Evolutionary conservation across 2,888 invertebrate species (phyloP), one percentile per base, ranked within the genome.

Genomic region (Eilema depressum): DNA sequence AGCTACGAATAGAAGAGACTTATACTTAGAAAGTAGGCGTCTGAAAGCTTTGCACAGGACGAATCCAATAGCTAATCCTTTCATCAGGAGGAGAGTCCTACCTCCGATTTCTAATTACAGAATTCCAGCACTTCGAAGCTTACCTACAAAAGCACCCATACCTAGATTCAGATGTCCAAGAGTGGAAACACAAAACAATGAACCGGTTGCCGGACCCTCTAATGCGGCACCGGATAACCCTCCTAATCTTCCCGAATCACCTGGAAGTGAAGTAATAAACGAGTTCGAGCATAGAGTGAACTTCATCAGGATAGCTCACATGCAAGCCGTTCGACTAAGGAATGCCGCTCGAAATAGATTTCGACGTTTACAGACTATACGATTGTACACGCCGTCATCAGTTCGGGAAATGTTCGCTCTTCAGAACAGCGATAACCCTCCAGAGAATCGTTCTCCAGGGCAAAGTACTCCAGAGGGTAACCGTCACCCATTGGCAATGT

Each of bases 351-450:
- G 95, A 65, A 92, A 89, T 65, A 85, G 94, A 61, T 91, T 91
- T 75, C 83, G 95, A 47, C 91, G 94, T 17, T 79, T 94, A 70
- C 95, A 95, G 75, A 93, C 93, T 0, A 93, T 95, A 59, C 90
- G 94, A 4, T 74, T 95, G 37, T 95, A 93, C 70, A 92, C 94
- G 25, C 94, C 95, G 3, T 92, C 94, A 1, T 92, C 94, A 1
- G 92, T 93, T 56, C 87, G 93, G 17, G 94, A 94, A 75, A 93
- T 94, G 91, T 93, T 94, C 75, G 84, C 91, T 20, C 79, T 93
- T 12, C 90, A 89, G 33, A 88, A 84, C 70, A 66, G 78, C 0
- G 92, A 92, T 2, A 87, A 78, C 64, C 86, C 81, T 56, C 81
- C 86, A 63, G 90, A 87, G 28, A 87, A 79, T 70, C 77, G 84